Evolutionary conservation across 2,113 vertebrate species (phyloP).

Genomic region (Eonycteris spelaea): DNA sequence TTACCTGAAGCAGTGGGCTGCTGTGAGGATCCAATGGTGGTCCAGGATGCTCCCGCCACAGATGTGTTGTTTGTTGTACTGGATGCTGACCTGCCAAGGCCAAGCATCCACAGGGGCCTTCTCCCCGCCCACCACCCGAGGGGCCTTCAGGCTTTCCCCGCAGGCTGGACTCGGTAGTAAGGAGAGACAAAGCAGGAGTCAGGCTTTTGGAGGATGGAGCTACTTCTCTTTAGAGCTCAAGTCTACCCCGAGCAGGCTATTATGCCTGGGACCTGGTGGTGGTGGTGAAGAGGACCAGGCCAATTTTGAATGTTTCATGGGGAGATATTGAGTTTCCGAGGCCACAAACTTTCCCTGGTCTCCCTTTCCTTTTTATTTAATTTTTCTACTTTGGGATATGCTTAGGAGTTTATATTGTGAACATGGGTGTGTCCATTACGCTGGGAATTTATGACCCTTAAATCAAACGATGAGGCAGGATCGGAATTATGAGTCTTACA

Average conservation of each 20-base stretch:
- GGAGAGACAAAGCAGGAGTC: neutral
- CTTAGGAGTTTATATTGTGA: neutral
- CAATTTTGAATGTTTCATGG: neutral
- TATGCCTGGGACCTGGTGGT: neutral
- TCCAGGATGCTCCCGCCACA: slow-evolving; percentile 92
- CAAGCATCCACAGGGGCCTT: slow-evolving; percentile 84
- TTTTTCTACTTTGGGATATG: no score
- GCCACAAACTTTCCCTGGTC: neutral
- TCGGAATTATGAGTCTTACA: neutral
- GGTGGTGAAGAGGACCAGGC: neutral
- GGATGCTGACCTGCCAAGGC: slow-evolving; percentile 96
- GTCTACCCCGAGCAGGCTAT: neutral
- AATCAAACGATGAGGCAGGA: neutral
- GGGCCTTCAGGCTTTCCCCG: slow-evolving; percentile 67
- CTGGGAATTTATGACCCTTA: neutral
- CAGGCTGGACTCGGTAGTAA: slow-evolving; percentile 78
- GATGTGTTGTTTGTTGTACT: slow-evolving; percentile 84
- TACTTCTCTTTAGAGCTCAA: neutral
- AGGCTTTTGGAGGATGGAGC: neutral
- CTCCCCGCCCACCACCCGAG: slow-evolving; percentile 88
- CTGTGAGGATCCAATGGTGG: slow-evolving; percentile 61
- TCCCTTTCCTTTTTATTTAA: no score
- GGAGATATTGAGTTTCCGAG: neutral
- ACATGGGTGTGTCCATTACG: neutral
- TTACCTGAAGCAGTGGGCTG: slow-evolving; percentile 74